A percentile compares a stretch with the other conserved stretches of the same genome.
These are phyloP conservation scores for Mola mola DNA, from an alignment of 2,113 vertebrate genomes.

Conservation along the genomic window DNA sequence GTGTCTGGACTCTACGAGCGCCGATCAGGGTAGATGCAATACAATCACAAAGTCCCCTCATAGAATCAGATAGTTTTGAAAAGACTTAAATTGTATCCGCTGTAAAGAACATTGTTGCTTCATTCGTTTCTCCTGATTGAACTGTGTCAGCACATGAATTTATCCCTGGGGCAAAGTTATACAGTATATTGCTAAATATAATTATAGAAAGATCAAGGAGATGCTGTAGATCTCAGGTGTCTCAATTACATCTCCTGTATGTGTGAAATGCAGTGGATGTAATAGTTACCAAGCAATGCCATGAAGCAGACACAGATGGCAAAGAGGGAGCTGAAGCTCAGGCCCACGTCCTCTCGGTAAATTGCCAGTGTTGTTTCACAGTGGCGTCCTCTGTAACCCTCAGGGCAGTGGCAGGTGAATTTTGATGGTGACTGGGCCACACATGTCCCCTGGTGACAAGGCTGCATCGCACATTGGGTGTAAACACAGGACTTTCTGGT, in stretches of 20 bases:
- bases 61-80: too few relatives aligned
- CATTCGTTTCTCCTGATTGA: too few relatives aligned
- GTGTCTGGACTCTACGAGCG: too few relatives aligned
- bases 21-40: too few relatives aligned
- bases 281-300: conserved; percentile 86
- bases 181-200: too few relatives aligned
- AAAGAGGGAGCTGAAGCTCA: conserved; percentile 90
- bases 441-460: conserved; percentile 87
- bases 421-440: conserved; percentile 82
- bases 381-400: conserved; percentile 84
- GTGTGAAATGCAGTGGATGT: conserved; percentile 1
- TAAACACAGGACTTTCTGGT: conserved; percentile 84
- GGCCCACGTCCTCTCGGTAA: conserved; percentile 85
- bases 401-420: conserved; percentile 85
- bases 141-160: too few relatives aligned
- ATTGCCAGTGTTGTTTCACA: conserved; percentile 86
- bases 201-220: too few relatives aligned
- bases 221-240: too few relatives aligned
- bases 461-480: conserved; percentile 84
- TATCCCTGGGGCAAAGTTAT: too few relatives aligned
- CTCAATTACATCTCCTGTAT: background rate
- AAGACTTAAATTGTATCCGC: too few relatives aligned
- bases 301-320: conserved; percentile 91
- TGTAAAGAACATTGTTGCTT: too few relatives aligned
- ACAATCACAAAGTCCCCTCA: too few relatives aligned